Evolutionary conservation across 2,797 vertebrate species (phyloP).

Genomic region (Cheirogaleus major): DNA sequence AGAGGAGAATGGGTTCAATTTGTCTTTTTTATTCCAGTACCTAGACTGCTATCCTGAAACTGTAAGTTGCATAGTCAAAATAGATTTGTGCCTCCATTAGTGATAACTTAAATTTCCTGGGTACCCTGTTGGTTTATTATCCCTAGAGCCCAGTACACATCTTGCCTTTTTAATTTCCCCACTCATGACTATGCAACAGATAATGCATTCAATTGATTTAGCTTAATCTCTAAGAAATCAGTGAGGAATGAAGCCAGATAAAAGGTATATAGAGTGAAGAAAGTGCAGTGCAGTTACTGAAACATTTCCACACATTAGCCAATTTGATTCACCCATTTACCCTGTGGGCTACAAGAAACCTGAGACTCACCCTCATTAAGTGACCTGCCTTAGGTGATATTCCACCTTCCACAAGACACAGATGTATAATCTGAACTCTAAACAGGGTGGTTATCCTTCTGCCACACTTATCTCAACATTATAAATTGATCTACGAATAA

Average conservation of each 20-base stretch:
- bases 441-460: background rate
- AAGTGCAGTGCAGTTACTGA: background rate
- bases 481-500: background rate
- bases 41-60: conserved; percentile 70
- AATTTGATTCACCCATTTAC: background rate
- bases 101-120: conserved; percentile 60
- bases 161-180: conserved; percentile 72
- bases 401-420: background rate
- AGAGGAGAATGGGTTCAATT: conserved; percentile 74
- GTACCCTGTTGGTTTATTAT: conserved; percentile 53
- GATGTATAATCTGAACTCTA: background rate
- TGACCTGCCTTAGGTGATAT: background rate
- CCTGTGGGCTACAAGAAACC: background rate
- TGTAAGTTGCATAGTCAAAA: conserved; percentile 79
- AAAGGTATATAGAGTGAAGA: conserved; percentile 35
- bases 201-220: conserved; percentile 70
- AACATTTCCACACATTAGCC: background rate
- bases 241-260: conserved; percentile 25
- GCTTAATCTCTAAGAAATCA: conserved; percentile 29
- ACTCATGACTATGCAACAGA: conserved; percentile 63
- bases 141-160: conserved; percentile 51
- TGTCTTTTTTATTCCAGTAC: conserved; percentile 84
- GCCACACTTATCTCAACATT: background rate
- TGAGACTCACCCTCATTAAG: background rate
- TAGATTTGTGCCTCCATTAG: conserved; percentile 83